Evolutionary conservation across 53 echinoderm and acorn worm species (phyloP).

Genomic region (Paelopatides confundens): DNA sequence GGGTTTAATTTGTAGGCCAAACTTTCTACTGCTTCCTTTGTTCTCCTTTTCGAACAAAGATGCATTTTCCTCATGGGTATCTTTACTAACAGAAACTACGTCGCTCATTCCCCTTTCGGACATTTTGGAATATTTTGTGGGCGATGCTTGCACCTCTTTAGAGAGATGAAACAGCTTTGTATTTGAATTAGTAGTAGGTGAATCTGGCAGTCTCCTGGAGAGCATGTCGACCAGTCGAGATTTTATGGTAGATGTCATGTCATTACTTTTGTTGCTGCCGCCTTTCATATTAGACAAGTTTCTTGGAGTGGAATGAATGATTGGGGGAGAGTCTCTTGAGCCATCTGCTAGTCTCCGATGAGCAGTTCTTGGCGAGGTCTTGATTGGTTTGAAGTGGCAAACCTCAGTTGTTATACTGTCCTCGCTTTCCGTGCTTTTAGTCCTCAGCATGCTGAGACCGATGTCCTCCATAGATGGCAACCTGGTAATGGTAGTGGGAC

Average conservation of each 20-base stretch:
- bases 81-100: background rate
- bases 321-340: constrained; percentile 70
- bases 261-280: background rate
- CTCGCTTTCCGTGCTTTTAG: constrained; percentile 87
- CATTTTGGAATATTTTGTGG: background rate
- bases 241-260: constrained; percentile 13
- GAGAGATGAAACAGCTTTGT: background rate
- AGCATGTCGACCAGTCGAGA: background rate
- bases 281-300: constrained; percentile 71
- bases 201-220: background rate
- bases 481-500: constrained; percentile 8
- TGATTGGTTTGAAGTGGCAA: constrained; percentile 94
- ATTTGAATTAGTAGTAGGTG: background rate
- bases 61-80: background rate
- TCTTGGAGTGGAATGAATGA: constrained; percentile 87
- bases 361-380: constrained; percentile 92
- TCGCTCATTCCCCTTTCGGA: background rate
- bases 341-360: constrained; percentile 85
- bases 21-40: background rate
- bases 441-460: constrained; percentile 17
- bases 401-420: constrained; percentile 94
- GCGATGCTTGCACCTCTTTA: constrained; percentile 16
- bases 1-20: background rate
- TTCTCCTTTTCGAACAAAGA: background rate
- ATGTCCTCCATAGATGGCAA: constrained; percentile 43